Evolutionary conservation across 2,888 invertebrate species (phyloP).

Genomic region (Aporophyla lueneburgensis): DNA sequence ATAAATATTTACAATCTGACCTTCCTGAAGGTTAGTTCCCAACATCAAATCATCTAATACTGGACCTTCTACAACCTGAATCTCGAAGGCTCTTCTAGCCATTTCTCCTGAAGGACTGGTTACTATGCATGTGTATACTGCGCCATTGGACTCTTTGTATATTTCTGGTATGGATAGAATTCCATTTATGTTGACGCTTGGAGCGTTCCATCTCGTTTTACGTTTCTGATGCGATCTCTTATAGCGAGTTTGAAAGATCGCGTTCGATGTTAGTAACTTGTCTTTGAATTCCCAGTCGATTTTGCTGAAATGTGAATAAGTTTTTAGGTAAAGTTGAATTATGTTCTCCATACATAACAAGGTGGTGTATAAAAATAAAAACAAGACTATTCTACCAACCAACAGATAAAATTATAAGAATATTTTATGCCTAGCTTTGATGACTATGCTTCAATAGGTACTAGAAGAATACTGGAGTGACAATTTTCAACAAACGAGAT

Average conservation of each 20-base stretch:
- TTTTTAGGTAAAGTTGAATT: background rate
- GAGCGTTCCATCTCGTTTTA: slow-evolving; percentile 78
- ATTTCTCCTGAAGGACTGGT: slow-evolving; percentile 93
- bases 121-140: slow-evolving; percentile 95
- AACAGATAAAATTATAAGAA: too few species aligned
- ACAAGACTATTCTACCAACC: background rate
- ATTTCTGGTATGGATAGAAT: slow-evolving; percentile 91
- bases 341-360: too few species aligned
- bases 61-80: slow-evolving; percentile 94
- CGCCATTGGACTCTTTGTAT: slow-evolving; percentile 93
- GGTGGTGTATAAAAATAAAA: too few species aligned
- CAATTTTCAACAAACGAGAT: background rate
- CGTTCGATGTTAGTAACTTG: slow-evolving; percentile 81
- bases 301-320: slow-evolving; percentile 78
- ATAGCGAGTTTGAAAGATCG: slow-evolving; percentile 83
- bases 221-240: slow-evolving; percentile 75
- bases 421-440: background rate
- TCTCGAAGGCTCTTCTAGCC: slow-evolving; percentile 91
- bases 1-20: slow-evolving; percentile 95
- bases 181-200: slow-evolving; percentile 88
- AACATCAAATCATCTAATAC: slow-evolving; percentile 95
- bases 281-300: slow-evolving; percentile 89
- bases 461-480: background rate
- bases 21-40: slow-evolving; percentile 95
- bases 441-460: background rate